These are phyloP conservation scores for Synanthedon tipuliformis DNA, from an alignment of 2,888 invertebrate genomes.

Conservation along the genomic window DNA sequence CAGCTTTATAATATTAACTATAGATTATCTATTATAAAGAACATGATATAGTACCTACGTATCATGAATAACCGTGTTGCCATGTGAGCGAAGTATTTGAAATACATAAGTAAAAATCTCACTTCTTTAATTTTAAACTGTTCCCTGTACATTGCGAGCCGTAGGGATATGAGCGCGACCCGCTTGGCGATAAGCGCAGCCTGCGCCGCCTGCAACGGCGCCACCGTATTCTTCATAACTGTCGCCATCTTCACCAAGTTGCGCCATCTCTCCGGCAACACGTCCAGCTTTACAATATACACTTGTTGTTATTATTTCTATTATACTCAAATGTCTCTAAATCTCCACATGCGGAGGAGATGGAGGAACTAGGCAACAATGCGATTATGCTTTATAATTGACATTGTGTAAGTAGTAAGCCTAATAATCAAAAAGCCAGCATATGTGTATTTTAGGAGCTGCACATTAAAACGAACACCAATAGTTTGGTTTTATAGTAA, in stretches of 20 bases:
- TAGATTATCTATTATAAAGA: no score
- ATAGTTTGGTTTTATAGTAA: no score
- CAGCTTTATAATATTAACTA: no score
- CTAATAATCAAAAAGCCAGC: no score
- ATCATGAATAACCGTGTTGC: background rate
- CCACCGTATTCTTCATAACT: constrained; percentile 85
- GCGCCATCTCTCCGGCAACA: constrained; percentile 90
- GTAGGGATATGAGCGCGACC: constrained; percentile 82
- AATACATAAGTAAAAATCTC: background rate
- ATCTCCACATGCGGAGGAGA: background rate
- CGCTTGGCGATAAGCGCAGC: constrained; percentile 87
- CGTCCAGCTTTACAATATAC: constrained; percentile 64
- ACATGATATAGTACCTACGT: no score
- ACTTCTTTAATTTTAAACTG: constrained; percentile 73
- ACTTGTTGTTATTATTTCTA: background rate
- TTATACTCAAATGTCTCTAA: background rate
- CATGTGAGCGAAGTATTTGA: background rate
- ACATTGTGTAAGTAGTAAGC: no score
- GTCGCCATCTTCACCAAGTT: constrained; percentile 86
- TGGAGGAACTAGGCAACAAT: no score
- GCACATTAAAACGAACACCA: no score
- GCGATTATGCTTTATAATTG: no score
- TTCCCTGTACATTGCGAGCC: constrained; percentile 81
- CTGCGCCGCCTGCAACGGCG: constrained; percentile 89
- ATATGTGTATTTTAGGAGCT: no score